A percentile compares a stretch with the other conserved stretches of the same genome.
Conservation (phyloP, 2,888 invertebrate species). For the Harpalus rufipes region DNA sequence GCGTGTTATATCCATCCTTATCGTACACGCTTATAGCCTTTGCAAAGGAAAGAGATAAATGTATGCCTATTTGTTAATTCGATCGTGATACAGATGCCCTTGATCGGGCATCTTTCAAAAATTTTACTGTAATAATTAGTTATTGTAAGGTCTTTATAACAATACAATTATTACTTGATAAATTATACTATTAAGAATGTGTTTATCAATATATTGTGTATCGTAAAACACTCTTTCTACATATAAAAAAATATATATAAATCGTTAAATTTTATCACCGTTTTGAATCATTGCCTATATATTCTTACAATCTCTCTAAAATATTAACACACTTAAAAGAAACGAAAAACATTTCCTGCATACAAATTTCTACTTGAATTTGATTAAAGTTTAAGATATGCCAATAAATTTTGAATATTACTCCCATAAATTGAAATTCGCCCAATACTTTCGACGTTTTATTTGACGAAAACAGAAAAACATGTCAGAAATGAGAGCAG, state of each 20-base stretch:
- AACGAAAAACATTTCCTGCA: neutral
- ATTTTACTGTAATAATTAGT: too few relatives aligned
- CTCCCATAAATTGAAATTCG: neutral
- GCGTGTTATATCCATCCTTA: too few relatives aligned
- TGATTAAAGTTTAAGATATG: neutral
- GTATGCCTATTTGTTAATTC: too few relatives aligned
- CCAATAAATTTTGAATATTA: neutral
- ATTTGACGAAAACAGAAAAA: neutral
- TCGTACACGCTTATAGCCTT: too few relatives aligned
- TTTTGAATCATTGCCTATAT: neutral
- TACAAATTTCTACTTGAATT: neutral
- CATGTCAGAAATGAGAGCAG: neutral
- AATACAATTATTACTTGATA: too few relatives aligned
- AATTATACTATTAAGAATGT: too few relatives aligned
- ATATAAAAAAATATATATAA: neutral
- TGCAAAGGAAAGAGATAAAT: too few relatives aligned
- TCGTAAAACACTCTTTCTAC: too few relatives aligned
- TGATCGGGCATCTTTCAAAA: too few relatives aligned
- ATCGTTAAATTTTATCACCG: neutral
- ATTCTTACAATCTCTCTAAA: neutral
- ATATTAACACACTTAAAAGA: constrained; percentile 6
- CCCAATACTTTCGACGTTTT: neutral
- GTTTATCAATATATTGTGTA: neutral
- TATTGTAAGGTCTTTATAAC: too few relatives aligned
- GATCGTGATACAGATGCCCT: too few relatives aligned